Conservation (phyloP, 64 coral and sea anemone genomes). For the Actinia tenebrosa region DNA sequence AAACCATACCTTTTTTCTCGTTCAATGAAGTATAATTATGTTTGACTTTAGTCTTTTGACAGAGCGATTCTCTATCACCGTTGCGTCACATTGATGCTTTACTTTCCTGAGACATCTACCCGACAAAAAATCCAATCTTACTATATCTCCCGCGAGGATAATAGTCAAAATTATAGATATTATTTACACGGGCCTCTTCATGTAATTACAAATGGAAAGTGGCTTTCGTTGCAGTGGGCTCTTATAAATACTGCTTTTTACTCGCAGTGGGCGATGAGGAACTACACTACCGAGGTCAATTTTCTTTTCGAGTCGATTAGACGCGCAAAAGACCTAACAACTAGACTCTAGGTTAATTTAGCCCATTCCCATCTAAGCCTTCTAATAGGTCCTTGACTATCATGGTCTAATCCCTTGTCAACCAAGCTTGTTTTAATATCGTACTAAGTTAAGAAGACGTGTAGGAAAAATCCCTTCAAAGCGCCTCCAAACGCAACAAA, state of each 20-base stretch:
- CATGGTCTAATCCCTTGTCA: background rate
- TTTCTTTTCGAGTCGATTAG: background rate
- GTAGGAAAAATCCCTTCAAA: background rate
- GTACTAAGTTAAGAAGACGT: background rate
- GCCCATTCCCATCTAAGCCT: background rate
- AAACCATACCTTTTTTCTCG: background rate
- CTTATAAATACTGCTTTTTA: background rate
- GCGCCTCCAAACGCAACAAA: no score
- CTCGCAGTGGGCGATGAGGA: background rate
- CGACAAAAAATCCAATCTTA: background rate
- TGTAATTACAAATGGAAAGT: background rate
- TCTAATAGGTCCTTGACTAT: background rate
- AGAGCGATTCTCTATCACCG: background rate
- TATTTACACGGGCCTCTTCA: background rate
- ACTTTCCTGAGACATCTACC: background rate
- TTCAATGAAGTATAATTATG: background rate
- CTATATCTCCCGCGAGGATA: background rate
- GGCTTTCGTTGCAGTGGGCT: background rate
- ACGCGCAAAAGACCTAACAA: background rate
- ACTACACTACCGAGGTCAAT: background rate
- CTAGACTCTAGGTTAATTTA: slow-evolving; percentile 1
- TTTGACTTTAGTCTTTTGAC: background rate
- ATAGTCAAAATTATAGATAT: background rate
- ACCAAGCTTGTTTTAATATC: background rate
- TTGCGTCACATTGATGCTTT: background rate